phyloP scores from a whole-genome alignment of 2,888 invertebrate genomes.

The Cosmopolites sordidus region DNA sequence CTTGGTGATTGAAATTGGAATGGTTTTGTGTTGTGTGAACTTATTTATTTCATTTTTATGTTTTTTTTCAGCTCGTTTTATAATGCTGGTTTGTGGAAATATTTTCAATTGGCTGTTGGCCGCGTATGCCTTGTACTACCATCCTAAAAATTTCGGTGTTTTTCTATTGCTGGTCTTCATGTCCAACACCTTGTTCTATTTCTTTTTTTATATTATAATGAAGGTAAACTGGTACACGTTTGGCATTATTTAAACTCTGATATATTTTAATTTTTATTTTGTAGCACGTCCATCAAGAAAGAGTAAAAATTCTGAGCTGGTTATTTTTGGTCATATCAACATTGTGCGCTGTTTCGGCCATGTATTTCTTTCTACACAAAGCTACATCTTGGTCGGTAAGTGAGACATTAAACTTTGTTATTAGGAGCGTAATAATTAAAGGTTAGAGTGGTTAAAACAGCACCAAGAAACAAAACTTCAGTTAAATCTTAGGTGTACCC shows the following conservation, averaged over 20 bases:
- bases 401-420: too few relatives aligned
- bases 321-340: constrained; percentile 62
- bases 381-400: constrained; percentile 65
- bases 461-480: too few relatives aligned
- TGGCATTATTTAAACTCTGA: too few relatives aligned
- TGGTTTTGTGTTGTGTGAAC: too few relatives aligned
- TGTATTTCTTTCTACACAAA: constrained; percentile 69
- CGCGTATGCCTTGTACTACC: constrained; percentile 58
- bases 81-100: constrained; percentile 58
- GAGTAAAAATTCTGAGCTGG: constrained; percentile 57
- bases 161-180: constrained; percentile 76
- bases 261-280: constrained; percentile 33
- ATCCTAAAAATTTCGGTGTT: constrained; percentile 71
- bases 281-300: constrained; percentile 61
- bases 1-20: too few relatives aligned
- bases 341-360: constrained; percentile 63
- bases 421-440: too few relatives aligned
- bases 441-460: too few relatives aligned
- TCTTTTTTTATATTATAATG: constrained; percentile 76
- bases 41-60: too few relatives aligned
- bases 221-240: constrained; percentile 55
- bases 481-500: too few relatives aligned
- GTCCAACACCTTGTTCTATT: constrained; percentile 77
- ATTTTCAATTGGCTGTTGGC: constrained; percentile 63
- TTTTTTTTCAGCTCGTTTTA: constrained; percentile 50